Evolutionary conservation across 2,797 vertebrate genomes (phyloP).

Genomic region (Propithecus perrieri): DNA sequence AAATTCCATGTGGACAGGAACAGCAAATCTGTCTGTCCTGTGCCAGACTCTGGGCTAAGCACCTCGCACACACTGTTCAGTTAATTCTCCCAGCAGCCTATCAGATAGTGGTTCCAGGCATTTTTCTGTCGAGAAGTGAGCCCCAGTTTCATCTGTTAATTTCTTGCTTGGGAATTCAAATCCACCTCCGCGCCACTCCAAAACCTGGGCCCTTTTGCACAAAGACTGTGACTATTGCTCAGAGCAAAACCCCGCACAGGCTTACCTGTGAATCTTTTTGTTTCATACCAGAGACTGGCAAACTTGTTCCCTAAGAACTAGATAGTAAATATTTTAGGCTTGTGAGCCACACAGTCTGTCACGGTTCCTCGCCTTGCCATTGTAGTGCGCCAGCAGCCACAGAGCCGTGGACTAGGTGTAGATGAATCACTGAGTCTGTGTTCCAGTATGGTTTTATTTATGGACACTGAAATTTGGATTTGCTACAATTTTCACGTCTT

Average conservation of each 20-base stretch:
- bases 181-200: background rate
- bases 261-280: background rate
- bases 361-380: background rate
- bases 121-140: background rate
- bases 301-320: background rate
- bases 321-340: background rate
- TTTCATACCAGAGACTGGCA: background rate
- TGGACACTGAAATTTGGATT: conserved; percentile 27
- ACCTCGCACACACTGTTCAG: background rate
- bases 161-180: background rate
- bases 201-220: background rate
- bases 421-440: background rate
- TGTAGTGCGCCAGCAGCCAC: background rate
- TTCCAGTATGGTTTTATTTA: background rate
- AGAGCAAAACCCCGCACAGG: background rate
- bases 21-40: background rate
- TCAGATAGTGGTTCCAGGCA: background rate
- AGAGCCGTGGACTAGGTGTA: background rate
- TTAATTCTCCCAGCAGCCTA: background rate
- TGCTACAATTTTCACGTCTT: background rate
- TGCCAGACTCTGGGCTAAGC: background rate
- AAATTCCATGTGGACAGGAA: background rate
- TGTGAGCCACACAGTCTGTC: background rate
- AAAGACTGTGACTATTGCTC: background rate
- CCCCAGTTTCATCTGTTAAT: background rate